Evolutionary conservation across 2,888 invertebrate genomes (phyloP), one percentile per base, ranked within the genome.

Genomic region (Cremastobaeus sp.): DNA sequence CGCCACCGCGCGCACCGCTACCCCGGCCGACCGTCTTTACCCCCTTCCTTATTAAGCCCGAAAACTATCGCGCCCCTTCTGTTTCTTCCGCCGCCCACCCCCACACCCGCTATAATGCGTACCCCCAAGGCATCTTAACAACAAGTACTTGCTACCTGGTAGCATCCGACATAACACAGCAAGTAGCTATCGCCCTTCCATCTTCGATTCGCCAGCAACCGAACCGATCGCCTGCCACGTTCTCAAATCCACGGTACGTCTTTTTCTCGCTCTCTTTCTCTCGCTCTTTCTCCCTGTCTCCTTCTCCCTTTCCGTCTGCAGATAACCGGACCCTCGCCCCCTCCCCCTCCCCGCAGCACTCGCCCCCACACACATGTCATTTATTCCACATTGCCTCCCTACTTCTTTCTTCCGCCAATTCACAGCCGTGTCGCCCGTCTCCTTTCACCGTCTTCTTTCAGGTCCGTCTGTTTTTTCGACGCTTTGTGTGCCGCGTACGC

Each of bases 111-210:
- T 71, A 60, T 71, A 60, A 62, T 59, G 59, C 65, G 74, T 59
- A 50, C 65, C 74, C 69, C 55, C 62, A 52, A 41, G 73, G 66
- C 64, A 59, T 76, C 72, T 84, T 82, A 85, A 86, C 85, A 86
- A 86, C 86, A 86, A 86, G 83, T 85, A 85, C 84, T 82, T 79
- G 84, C 82, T 83, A 84, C 83, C 82, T 79, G 82, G 80, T 84
- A 84, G 85, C 84, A 86, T 84, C 83, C 83, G 84, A 85, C 85
- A 86, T 83, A 86, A 85, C 85, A 85, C 85, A 84, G 84, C 86
- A 85, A 85, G 68, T 71, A 71, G 68, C 76, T 72, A 81, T 79
- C 78, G 80, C 81, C 83, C 83, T 82, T 76, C 81, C 81, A 80
- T 79, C 80, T 76, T 64, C 74, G 64, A 39, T 57, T 57, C 64